phyloP scores from a whole-genome alignment of 1,140 invertebrate genomes.

The Sinella curviseta region DNA sequence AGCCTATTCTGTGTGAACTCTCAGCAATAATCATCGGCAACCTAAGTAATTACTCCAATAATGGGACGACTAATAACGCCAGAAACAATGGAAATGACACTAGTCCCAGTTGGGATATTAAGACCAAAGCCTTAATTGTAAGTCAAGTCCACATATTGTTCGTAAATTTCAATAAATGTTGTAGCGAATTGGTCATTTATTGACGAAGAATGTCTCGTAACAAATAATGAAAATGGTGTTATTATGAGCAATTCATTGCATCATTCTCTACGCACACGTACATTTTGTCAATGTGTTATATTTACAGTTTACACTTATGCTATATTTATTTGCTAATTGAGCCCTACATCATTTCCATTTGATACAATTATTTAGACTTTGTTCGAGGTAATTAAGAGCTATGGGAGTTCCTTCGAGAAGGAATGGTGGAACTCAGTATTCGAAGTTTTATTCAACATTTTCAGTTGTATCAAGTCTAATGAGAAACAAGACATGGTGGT shows the following conservation, averaged over 20 bases:
- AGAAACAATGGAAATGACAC: neutral
- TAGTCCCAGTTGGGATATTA: slow-evolving; percentile 2
- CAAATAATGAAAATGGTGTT: no score
- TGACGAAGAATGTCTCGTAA: no score
- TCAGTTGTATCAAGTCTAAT: neutral
- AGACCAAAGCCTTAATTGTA: slow-evolving; percentile 13
- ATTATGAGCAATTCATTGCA: no score
- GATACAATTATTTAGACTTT: neutral
- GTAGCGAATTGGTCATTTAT: no score
- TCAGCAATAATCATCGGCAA: neutral
- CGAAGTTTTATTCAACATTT: slow-evolving; percentile 18
- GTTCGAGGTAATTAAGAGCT: slow-evolving; percentile 23
- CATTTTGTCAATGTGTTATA: no score
- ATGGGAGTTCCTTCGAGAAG: slow-evolving; percentile 4
- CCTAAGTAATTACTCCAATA: no score
- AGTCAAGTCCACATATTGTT: neutral
- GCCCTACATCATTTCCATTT: neutral
- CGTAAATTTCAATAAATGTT: no score
- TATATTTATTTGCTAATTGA: neutral
- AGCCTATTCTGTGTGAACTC: neutral
- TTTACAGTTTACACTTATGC: no score
- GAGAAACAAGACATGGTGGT: slow-evolving; percentile 15
- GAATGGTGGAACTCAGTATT: slow-evolving; percentile 26
- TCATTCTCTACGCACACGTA: no score
- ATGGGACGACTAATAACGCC: no score